These are phyloP conservation scores for Oligia latruncula DNA, from an alignment of 2,888 invertebrate genomes.

Conservation along the genomic window DNA sequence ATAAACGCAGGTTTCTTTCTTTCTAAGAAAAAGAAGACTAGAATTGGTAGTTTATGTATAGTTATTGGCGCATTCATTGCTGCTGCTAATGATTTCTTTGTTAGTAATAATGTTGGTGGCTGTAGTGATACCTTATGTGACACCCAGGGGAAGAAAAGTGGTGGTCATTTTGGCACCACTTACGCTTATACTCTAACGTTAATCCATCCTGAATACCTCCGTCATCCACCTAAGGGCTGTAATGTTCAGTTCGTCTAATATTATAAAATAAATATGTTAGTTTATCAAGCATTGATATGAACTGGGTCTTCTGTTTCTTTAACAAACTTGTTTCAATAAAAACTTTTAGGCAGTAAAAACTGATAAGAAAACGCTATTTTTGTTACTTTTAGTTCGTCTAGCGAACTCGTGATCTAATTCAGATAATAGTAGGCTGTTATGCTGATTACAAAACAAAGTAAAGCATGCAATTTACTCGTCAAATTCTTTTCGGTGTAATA, in stretches of 20 bases:
- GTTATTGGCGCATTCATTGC: background rate
- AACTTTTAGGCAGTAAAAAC: background rate
- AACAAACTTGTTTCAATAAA: background rate
- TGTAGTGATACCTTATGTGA: background rate
- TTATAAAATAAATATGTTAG: background rate
- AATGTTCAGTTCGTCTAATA: too few species aligned
- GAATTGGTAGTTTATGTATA: background rate
- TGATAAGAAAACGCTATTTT: background rate
- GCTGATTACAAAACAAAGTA: conserved; percentile 3
- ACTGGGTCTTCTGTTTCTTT: background rate
- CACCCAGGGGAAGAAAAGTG: background rate
- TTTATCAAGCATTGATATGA: background rate
- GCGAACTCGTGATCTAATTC: background rate
- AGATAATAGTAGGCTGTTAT: background rate
- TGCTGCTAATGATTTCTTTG: background rate
- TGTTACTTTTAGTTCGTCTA: conserved; percentile 14
- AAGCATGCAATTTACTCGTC: conserved; percentile 25
- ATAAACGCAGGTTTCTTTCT: background rate
- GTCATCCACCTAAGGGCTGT: too few species aligned
- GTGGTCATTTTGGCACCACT: background rate
- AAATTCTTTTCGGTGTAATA: conserved; percentile 1
- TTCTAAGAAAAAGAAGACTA: background rate
- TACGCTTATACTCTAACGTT: too few species aligned
- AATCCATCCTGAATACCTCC: too few species aligned
- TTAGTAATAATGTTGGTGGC: background rate